Base-by-base conservation (phyloP, 2,113 vertebrate species). In the Centropristis striata region DNA sequence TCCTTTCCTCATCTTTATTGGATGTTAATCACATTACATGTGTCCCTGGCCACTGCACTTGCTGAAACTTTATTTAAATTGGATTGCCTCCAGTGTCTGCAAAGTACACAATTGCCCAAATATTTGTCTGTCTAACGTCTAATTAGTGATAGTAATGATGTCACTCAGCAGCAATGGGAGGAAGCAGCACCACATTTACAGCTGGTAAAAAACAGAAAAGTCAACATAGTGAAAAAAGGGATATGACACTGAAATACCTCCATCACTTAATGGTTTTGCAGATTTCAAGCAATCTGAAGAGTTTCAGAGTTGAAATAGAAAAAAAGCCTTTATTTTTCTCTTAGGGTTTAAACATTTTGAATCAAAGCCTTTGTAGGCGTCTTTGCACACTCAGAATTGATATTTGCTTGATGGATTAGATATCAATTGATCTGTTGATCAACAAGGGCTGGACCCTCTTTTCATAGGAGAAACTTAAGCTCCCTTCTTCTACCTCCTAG, bases 1-100 rank as follows among this genome's bases (percentile, higher is more conserved):
- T 47, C 14, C 11, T 23, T 44, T 58, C 49, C 28, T 68, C n/a
- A 3, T 53, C 51, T 78, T 49, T 13, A 18, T n/a, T 20, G 49
- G 73, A 6, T 63, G 47, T 61, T 68, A 65, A 72, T 78, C 64
- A 63, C 15, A 4, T 61, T 59, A 28, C 23, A 41, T 20, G 23
- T 77, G 51, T 74, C 58, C 25, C 54, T 36, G 14, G 46, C 21
- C 15, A 27, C 58, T 54, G 55, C 54, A 64, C 16, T 36, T 61
- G 55, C 53, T 27, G 39, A 60, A 51, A 51, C 69, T 65, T 64
- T 63, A 58, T 73, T 79, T 65, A 77, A 74, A 84, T 79, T 25
- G 55, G 16, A 71, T 71, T 66, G 41, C 32, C 11, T 60, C 59
- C 54, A 11, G 32, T 65, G 71, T 51, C 36, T 76, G 67, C 41